These are phyloP conservation scores for Matsumyia berberina DNA, from an alignment of 2,888 invertebrate species.

Conservation along the genomic window DNA sequence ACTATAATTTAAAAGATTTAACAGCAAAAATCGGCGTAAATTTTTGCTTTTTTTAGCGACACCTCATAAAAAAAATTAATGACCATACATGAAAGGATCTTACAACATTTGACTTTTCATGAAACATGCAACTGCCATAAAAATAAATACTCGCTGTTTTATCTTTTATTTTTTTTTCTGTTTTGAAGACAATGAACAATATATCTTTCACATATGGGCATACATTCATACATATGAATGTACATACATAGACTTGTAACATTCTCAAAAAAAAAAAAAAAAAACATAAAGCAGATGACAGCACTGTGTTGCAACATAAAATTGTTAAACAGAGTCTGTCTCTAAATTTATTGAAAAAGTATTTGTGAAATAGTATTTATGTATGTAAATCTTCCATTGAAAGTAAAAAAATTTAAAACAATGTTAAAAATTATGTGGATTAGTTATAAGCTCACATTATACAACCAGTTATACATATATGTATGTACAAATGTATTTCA, in stretches of 20 bases:
- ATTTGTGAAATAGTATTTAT: not conserved
- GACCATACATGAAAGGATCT: not conserved
- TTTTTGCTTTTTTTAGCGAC: too few relatives aligned
- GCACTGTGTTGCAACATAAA: too few relatives aligned
- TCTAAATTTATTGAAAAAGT: too few relatives aligned
- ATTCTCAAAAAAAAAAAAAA: not conserved
- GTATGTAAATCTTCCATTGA: not conserved
- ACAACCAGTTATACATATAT: not conserved
- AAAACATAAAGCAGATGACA: not conserved
- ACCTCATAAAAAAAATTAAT: too few relatives aligned
- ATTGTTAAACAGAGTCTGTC: too few relatives aligned
- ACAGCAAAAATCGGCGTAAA: too few relatives aligned
- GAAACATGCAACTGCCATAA: constrained; percentile 13
- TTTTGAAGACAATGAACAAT: not conserved
- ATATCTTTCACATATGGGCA: not conserved
- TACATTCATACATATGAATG: not conserved
- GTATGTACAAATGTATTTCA: constrained; percentile 3
- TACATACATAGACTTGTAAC: not conserved
- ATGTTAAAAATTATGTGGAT: constrained; percentile 1
- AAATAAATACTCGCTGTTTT: constrained; percentile 12
- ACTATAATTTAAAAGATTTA: too few relatives aligned
- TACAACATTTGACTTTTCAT: not conserved
- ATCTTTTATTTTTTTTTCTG: constrained; percentile 3
- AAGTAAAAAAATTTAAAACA: constrained; percentile 1
- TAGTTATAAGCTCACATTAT: constrained; percentile 24